phyloP scores from a whole-genome alignment of 2,888 invertebrate genomes.

The Apotomis turbidana region DNA sequence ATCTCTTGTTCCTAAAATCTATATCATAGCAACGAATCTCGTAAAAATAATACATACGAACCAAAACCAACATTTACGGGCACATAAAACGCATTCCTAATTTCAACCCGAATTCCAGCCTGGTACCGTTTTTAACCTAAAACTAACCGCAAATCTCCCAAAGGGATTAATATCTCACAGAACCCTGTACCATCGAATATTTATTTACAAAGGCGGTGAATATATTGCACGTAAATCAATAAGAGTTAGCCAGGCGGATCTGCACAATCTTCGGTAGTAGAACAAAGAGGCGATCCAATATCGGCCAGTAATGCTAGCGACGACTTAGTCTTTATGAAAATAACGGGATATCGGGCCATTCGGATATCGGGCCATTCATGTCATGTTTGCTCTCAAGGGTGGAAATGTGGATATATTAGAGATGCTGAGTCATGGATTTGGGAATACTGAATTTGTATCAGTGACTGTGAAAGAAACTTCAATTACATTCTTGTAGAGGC shows the following conservation, averaged over 20 bases:
- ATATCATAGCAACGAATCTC: no score
- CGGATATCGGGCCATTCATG: conserved; percentile 37
- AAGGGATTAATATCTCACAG: conserved; percentile 3
- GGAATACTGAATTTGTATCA: not conserved
- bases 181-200: conserved; percentile 23
- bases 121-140: not conserved
- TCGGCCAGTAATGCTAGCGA: conserved; percentile 43
- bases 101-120: not conserved
- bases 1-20: no score
- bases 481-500: no score
- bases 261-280: conserved; percentile 33
- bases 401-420: not conserved
- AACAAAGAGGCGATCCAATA: conserved; percentile 46
- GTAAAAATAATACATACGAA: no score
- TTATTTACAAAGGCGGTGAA: conserved; percentile 39
- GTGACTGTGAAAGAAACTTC: no score
- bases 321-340: conserved; percentile 44
- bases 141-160: not conserved
- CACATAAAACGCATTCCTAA: no score
- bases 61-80: no score
- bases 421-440: not conserved
- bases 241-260: conserved; percentile 34
- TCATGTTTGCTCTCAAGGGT: conserved; percentile 23
- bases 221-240: conserved; percentile 42
- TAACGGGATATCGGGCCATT: conserved; percentile 37